Evolutionary conservation across 2,113 vertebrate species (phyloP).

Genomic region (Trichomycterus rosablanca): DNA sequence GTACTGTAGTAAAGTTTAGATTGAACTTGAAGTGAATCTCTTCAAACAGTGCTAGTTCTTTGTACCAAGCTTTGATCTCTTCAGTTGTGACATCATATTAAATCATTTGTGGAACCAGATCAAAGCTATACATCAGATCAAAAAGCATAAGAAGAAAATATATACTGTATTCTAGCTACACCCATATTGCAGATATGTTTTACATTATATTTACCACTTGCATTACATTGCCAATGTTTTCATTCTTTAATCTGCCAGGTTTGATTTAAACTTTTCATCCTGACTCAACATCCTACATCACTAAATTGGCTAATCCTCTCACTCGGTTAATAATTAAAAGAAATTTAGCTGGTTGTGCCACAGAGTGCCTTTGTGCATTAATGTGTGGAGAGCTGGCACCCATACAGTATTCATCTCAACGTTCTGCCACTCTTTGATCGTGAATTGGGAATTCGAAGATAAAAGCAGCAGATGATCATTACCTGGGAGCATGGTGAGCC

Average conservation of each 20-base stretch:
- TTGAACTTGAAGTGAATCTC: too few species aligned
- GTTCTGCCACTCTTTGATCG: conserved; percentile 44
- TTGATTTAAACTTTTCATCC: conserved; percentile 13
- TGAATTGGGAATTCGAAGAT: conserved; percentile 42
- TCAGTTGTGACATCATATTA: too few species aligned
- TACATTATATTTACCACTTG: background rate
- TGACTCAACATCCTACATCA: conserved; percentile 2
- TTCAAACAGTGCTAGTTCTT: too few species aligned
- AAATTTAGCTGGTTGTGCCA: background rate
- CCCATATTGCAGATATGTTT: too few species aligned
- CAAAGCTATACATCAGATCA: too few species aligned
- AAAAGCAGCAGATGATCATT: conserved; percentile 39
- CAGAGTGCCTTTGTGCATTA: background rate
- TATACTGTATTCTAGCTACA: too few species aligned
- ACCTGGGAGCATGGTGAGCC: conserved; percentile 38
- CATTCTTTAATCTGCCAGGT: conserved; percentile 12
- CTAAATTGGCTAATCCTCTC: conserved; percentile 19
- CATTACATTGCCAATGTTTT: background rate
- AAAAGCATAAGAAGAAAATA: background rate
- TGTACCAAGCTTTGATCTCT: too few species aligned
- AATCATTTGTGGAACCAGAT: too few species aligned
- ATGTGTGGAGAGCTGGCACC: conserved; percentile 25
- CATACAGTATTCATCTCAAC: conserved; percentile 28
- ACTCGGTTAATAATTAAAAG: conserved; percentile 36
- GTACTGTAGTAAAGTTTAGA: too few species aligned